Evolutionary conservation across 2,888 invertebrate genomes (phyloP).

Genomic region (Pegoplata infirma): DNA sequence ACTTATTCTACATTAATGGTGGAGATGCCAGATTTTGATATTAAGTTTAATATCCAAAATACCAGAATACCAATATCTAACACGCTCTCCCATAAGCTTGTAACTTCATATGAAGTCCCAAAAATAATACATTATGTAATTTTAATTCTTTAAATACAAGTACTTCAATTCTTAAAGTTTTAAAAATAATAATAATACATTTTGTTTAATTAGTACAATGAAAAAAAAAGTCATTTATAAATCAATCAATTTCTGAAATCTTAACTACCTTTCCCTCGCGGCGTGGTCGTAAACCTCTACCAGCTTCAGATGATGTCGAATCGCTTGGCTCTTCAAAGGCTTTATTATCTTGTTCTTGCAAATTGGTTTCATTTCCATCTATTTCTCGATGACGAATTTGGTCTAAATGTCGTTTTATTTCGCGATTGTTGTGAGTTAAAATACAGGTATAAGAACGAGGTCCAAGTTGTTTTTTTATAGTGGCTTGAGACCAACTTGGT

Average conservation of each 20-base stretch:
- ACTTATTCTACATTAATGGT: too few relatives aligned
- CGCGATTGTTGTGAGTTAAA: slow-evolving; percentile 8
- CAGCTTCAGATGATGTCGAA: background rate
- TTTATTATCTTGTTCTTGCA: too few relatives aligned
- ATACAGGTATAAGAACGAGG: slow-evolving; percentile 48
- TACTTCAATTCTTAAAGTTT: background rate
- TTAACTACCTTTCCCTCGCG: slow-evolving; percentile 1
- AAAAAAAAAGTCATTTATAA: background rate
- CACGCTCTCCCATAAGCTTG: slow-evolving; percentile 2
- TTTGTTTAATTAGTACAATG: background rate
- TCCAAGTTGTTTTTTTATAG: slow-evolving; percentile 46
- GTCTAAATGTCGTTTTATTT: slow-evolving; percentile 20
- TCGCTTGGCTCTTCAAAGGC: background rate
- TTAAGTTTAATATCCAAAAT: too few relatives aligned
- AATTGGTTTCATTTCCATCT: too few relatives aligned
- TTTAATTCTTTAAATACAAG: background rate
- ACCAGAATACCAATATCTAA: too few relatives aligned
- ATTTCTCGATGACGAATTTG: slow-evolving; percentile 1
- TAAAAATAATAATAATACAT: background rate
- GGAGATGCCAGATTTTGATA: too few relatives aligned
- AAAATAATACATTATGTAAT: background rate
- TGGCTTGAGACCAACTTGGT: too few relatives aligned
- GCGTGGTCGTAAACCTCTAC: slow-evolving; percentile 5
- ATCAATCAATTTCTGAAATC: background rate
- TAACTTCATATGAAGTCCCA: too few relatives aligned